A percentile compares a stretch with the other conserved stretches of the same genome.
phyloP scores from a whole-genome alignment of 2,888 invertebrate species.

The Brenthis ino region DNA sequence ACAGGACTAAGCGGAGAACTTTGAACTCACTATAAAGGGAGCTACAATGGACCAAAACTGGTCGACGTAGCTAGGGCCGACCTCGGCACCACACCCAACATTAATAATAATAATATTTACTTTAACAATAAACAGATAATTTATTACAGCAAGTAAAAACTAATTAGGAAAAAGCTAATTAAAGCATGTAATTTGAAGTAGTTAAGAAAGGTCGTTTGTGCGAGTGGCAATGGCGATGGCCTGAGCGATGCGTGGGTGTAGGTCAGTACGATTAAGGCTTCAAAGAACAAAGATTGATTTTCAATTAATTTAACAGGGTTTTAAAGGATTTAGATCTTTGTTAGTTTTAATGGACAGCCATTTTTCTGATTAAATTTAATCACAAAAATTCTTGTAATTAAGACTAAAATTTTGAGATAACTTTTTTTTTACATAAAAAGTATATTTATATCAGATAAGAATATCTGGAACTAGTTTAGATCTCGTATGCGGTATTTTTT shows the following conservation, averaged over 20 bases:
- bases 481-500: no score
- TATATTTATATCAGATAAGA: no score
- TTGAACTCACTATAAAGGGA: no score
- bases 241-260: constrained; percentile 36
- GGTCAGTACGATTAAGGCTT: constrained; percentile 31
- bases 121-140: no score
- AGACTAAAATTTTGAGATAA: not conserved
- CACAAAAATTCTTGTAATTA: not conserved
- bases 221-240: constrained; percentile 30
- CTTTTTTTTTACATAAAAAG: no score
- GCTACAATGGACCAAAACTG: no score
- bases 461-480: no score
- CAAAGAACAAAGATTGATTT: constrained; percentile 32
- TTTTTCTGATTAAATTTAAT: not conserved
- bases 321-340: not conserved
- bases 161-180: constrained; percentile 5
- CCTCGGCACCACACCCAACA: no score
- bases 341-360: not conserved
- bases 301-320: constrained; percentile 19
- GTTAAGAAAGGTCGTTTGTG: constrained; percentile 35
- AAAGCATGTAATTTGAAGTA: constrained; percentile 13
- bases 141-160: constrained; percentile 4
- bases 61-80: no score
- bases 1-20: no score
- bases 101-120: no score